Evolutionary conservation across 2,113 vertebrate genomes (phyloP).

Genomic region (Penelope pileata): DNA sequence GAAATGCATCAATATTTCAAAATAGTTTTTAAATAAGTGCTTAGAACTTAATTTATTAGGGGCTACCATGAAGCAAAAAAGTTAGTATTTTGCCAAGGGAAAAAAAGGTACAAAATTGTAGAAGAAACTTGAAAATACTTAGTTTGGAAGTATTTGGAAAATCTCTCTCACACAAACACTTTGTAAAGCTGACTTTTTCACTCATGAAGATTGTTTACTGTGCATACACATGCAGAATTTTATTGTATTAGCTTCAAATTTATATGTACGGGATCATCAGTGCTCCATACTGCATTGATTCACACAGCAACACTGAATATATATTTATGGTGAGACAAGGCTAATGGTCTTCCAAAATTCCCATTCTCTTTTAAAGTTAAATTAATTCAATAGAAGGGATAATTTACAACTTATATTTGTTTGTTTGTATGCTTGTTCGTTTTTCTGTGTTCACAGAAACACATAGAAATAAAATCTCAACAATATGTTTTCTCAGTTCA

Average conservation of each 20-base stretch:
- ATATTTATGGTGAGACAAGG: not conserved
- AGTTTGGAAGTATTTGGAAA: not conserved
- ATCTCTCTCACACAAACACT: not conserved
- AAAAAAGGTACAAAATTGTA: not conserved
- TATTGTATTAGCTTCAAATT: not conserved
- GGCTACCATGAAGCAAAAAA: not conserved
- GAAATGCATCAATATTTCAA: not conserved
- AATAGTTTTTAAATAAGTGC: not conserved
- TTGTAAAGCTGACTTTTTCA: not conserved
- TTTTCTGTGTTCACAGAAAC: not conserved
- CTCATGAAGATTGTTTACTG: not conserved
- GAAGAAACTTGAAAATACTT: accelerated
- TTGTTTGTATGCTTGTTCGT: not conserved
- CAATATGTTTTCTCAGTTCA: not conserved
- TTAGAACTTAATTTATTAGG: not conserved
- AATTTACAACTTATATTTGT: not conserved
- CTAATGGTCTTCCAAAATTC: not conserved
- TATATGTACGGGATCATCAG: not conserved
- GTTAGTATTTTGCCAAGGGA: not conserved
- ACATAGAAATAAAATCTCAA: not conserved
- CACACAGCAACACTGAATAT: not conserved
- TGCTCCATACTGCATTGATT: not conserved
- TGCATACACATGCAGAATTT: not conserved
- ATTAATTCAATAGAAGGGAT: not conserved
- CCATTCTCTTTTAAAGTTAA: not conserved